Base-by-base conservation (phyloP, 2,888 invertebrate species). In the Heliconius charithonia region DNA sequence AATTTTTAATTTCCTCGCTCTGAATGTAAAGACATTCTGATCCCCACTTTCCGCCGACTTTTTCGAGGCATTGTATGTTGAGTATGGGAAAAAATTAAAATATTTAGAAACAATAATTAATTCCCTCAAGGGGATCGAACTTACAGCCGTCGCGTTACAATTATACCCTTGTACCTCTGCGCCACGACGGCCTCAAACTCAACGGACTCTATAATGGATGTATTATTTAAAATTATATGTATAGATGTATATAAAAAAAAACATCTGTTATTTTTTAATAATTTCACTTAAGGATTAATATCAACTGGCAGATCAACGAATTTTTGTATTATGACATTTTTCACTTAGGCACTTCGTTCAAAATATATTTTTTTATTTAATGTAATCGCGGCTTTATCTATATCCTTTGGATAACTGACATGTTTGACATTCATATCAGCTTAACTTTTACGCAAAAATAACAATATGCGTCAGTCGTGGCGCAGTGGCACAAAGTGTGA, bases 241-340 rank as follows among this genome's bases (percentile, higher is more conserved):
- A 25, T 62, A 13, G 25, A 13, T 4, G 3, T n/a, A 62, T 62
- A 62, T 62, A 63, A 56, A 51, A 56, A 51, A 4, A 56, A 56
- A 56, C 13, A 63, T 13, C 4, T 25, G 12, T 25, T 13, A 9
- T 41, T 69, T 41, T 41, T 69, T 41, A 9, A 37, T 67, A n/a
- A 3, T 37, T 25, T 67, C 37, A n/a, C n/a, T 67, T n/a, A 32
- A 41, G 37, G 67, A 65, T 65, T 65, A 65, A 37, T 16, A 37
- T 67, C 67, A 67, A 41, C 67, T 41, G 67, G n/a, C 41, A 41
- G 41, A 41, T 67, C 67, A 67, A 67, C 41, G 67, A n/a, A 41
- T 41, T 67, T 67, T 67, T 25, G 37, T 41, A 41, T n/a, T n/a
- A 41, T n/a, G 67, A 67, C 67, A 67, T n/a, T 67, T 67, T 41